Base-by-base conservation (phyloP, 2,888 invertebrate species). In the Thelaira solivaga region DNA sequence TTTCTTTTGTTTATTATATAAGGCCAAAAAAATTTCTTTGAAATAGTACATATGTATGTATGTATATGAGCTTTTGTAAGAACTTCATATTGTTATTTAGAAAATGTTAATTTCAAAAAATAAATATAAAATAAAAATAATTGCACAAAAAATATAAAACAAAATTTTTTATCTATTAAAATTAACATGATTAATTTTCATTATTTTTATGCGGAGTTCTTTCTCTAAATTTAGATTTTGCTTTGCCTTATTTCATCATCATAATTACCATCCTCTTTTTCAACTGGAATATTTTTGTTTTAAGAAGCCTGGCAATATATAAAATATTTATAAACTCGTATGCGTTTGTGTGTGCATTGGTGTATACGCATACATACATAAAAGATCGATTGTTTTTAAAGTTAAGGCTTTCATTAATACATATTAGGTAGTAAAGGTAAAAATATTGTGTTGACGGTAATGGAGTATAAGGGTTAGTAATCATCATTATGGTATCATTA, bases 391-490 rank as follows among this genome's bases (percentile, higher is more conserved):
- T 59, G 22, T 61, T 31, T 61, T 69, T 31, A 55, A 49, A 41
- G 29, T 41, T 59, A 20, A 53, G 34, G 34, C n/a, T 34, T 2
- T 4, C 26, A 57, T 47, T 16, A 57, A 16, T 59, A 39, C 39
- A 22, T 59, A 34, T 29, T 39, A 36, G 29, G 41, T 49, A 49
- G 59, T 31, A 18, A 16, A 6, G 6, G 16, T 45, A 47, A 8
- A 7, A 31, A 4, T 61, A 16, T 22, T 34, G 20, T 47, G 29
- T 59, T 51, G 41, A 29, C 61, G 31, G 49, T 34, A 43, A 51
- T 18, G n/a, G 41, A 2, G 20, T 43, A 34, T 51, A 71, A 71
- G 69, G 61, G 69, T 69, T 61, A 51, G 61, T 71, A 51, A 71
- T 61, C 39, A 41, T 51, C 11, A 36, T n/a, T 6, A 36, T 36